Evolutionary conservation across 2,797 vertebrate genomes (phyloP).

Genomic region (Denticeps clupeoides): DNA sequence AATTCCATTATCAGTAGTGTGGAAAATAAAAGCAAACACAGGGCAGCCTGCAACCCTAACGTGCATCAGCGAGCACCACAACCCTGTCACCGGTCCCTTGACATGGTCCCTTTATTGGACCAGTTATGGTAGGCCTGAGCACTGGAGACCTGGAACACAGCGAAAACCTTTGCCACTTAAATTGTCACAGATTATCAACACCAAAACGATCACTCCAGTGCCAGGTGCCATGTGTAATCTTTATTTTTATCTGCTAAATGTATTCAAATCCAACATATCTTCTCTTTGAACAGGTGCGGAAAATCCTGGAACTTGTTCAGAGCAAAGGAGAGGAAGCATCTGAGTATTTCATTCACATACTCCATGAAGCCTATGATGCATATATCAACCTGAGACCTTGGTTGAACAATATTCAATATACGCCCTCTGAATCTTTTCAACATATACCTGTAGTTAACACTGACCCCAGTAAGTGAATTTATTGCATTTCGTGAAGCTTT

Average conservation of each 20-base stretch:
- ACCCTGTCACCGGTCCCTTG: no score
- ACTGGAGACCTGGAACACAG: no score
- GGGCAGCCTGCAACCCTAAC: no score
- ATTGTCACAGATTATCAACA: no score
- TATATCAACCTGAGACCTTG: slow-evolving; percentile 80
- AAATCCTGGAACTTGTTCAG: slow-evolving; percentile 81
- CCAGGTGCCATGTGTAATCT: neutral
- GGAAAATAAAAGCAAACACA: no score
- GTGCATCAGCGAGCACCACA: no score
- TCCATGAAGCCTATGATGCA: slow-evolving; percentile 72
- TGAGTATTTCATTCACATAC: slow-evolving; percentile 69
- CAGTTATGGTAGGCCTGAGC: no score
- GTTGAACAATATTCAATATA: slow-evolving; percentile 68
- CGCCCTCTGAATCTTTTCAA: slow-evolving; percentile 51
- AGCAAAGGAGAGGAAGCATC: slow-evolving; percentile 88
- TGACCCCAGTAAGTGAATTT: slow-evolving; percentile 75
- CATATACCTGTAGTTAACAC: slow-evolving; percentile 71
- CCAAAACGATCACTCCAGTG: no score
- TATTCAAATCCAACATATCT: neutral
- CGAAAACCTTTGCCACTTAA: no score
- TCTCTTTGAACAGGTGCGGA: slow-evolving; percentile 65
- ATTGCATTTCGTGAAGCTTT: neutral
- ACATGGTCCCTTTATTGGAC: no score
- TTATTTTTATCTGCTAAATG: neutral
- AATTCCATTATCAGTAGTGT: no score